These are phyloP conservation scores for Mya arenaria DNA, from an alignment of 1,140 invertebrate genomes.

Conservation along the genomic window DNA sequence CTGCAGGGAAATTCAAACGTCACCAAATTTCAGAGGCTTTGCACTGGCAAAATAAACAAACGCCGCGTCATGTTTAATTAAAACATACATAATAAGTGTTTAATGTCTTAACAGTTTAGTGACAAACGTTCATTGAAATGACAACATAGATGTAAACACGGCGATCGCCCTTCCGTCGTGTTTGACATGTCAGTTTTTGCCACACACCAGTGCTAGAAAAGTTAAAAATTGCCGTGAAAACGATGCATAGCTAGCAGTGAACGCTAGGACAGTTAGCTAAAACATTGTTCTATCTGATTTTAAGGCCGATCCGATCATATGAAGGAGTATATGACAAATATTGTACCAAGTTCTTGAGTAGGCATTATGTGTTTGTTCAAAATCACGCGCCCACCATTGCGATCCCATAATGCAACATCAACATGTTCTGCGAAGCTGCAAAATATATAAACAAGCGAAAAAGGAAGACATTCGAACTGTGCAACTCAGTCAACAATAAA, in stretches of 20 bases:
- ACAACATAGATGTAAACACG: no score
- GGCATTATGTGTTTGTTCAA: slow-evolving; percentile 85
- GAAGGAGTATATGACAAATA: not conserved
- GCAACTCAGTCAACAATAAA: no score
- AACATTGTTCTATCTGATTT: not conserved
- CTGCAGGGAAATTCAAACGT: slow-evolving; percentile 79
- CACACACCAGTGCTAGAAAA: not conserved
- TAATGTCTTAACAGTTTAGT: no score
- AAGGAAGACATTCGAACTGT: no score
- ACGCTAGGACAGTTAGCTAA: not conserved
- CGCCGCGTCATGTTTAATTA: no score
- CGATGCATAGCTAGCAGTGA: not conserved
- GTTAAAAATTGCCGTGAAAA: not conserved
- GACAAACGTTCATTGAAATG: no score
- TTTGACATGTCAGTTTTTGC: slow-evolving; percentile 28
- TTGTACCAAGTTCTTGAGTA: slow-evolving; percentile 78
- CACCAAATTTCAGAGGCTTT: no score
- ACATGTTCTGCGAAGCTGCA: no score
- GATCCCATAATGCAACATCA: slow-evolving; percentile 83
- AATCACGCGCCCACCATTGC: slow-evolving; percentile 88
- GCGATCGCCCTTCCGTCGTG: slow-evolving; percentile 51
- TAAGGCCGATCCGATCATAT: not conserved
- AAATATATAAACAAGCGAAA: no score
- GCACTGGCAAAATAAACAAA: no score
- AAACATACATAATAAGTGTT: no score